Evolutionary conservation across 2,888 invertebrate genomes (phyloP).

Genomic region (Mycalesis mineus): DNA sequence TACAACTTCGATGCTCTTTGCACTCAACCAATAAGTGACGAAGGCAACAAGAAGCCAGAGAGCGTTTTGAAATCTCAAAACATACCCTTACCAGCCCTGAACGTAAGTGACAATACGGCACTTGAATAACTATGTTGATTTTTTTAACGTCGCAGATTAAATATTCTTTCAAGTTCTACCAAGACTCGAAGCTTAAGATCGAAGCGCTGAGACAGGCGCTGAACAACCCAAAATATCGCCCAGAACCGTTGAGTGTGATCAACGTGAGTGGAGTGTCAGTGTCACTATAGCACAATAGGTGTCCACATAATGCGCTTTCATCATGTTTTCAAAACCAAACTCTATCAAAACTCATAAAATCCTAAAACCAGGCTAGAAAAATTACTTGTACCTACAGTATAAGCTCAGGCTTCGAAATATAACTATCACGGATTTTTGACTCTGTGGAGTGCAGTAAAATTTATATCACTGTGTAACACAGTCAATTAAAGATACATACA

Average conservation of each 20-base stretch:
- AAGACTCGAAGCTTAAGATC: constrained; percentile 78
- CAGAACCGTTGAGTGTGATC: constrained; percentile 81
- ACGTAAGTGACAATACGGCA: constrained; percentile 77
- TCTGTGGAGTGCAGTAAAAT: too few relatives aligned
- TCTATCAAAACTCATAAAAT: too few relatives aligned
- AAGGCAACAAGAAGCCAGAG: constrained; percentile 79
- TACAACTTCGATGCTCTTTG: constrained; percentile 86
- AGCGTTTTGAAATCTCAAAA: constrained; percentile 72
- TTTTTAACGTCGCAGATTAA: constrained; percentile 78
- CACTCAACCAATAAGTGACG: constrained; percentile 80
- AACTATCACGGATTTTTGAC: too few relatives aligned
- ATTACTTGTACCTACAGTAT: too few relatives aligned
- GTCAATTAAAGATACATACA: too few relatives aligned
- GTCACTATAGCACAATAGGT: constrained; percentile 32
- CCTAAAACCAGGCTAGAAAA: too few relatives aligned
- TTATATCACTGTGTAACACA: too few relatives aligned
- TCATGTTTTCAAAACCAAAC: background rate
- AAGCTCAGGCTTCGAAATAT: too few relatives aligned
- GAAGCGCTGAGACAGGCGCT: constrained; percentile 75
- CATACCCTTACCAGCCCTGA: constrained; percentile 85
- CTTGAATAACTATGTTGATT: constrained; percentile 32
- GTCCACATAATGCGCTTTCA: background rate
- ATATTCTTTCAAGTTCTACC: constrained; percentile 82
- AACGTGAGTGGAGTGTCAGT: constrained; percentile 79
- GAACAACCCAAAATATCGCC: constrained; percentile 80